Evolutionary conservation across 2,113 vertebrate species (phyloP), one percentile per base, ranked within the genome.

Genomic region (Ceratotherium simum): DNA sequence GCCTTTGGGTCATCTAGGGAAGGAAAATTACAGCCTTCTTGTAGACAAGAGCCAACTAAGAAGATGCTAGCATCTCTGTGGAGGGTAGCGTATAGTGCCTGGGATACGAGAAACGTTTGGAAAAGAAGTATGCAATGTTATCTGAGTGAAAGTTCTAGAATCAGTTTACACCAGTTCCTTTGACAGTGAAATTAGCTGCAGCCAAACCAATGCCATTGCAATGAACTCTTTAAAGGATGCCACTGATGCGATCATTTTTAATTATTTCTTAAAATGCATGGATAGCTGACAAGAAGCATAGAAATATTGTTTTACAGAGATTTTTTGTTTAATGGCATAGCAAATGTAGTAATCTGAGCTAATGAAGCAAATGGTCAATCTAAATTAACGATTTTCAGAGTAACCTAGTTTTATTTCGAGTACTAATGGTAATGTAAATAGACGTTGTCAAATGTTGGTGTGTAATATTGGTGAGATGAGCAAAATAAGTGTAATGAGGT

Each of bases 151-250:
- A 14, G 51, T 31, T 56, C 65, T 31, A 1, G 18, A 51, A 17
- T 17, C 23, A 3, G 8, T 27, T 64, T 42, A 39, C 0, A 23
- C 33, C 23, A 23, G 27, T 39, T 25, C 51, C 36, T n/a, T 56
- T 21, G 42, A 33, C 20, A 1, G 0, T 48, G 51, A 72, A 51
- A 21, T 62, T 7, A 67, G 75, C 58, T 48, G n/a, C 8, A 13
- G 3, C 18, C 48, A 11, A 51, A 65, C 51, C n/a, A 56, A 2
- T 4, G 10, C 75, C 12, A 1, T 48, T 1, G 9, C 5, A 8
- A 1, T 18, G 54, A 84, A 0, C 70, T 70, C 31, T 62, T 31
- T 46, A 17, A 42, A 33, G 54, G 10, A 2, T 25, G 73, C 51
- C 11, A 17, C 60, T 8, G 54, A 17, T 56, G 39, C 1, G 4